Evolutionary conservation across 1,140 invertebrate genomes (phyloP), one percentile per base, ranked within the genome.

Genomic region (Pteromalus puparum): DNA sequence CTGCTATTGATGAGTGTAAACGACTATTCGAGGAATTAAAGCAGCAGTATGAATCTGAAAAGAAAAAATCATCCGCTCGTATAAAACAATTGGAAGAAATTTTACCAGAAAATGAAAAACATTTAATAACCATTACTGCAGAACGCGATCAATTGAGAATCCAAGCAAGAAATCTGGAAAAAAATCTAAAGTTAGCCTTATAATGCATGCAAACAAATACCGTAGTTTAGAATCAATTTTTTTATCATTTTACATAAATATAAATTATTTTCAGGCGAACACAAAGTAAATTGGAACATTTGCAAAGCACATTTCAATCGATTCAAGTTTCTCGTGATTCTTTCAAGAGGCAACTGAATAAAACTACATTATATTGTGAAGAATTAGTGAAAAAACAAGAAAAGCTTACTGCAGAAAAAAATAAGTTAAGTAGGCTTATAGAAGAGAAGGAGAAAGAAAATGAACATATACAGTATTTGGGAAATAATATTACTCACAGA

Each of bases 21-120:
- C 90, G 93, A 81, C 91, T 95, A 82, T 94, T 95, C 83, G 95
- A 96, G 86, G 94, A 96, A 87, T 87, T 96, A 13, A 95, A 95
- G 85, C 83, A 86, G 42, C 95, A 95, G 84, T 95, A 96, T 83
- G 94, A 94, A 26, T 88, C 89, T 10, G 95, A 96, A 67, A 95
- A 94, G 86, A 88, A 89, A 2, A 93, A 93, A 84, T 85, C 95
- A 15, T 85, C 85, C 30, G 86, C 85, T 75, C 90, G 92, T 86
- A 89, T 93, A 84, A 90, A 92, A 85, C 82, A 88, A 83, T 88
- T 94, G 6, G 92, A 93, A 87, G 87, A 93, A 87, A 87, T 87
- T 82, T 89, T 92, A 87, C 87, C 91, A 18, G 85, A 93, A 87
- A 91, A 91, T 88, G 90, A 94, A 53, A 90, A 90, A 18, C 89